Evolutionary conservation across 2,797 vertebrate genomes (phyloP), one percentile per base, ranked within the genome.

Genomic region (Anomalospiza imberbis): DNA sequence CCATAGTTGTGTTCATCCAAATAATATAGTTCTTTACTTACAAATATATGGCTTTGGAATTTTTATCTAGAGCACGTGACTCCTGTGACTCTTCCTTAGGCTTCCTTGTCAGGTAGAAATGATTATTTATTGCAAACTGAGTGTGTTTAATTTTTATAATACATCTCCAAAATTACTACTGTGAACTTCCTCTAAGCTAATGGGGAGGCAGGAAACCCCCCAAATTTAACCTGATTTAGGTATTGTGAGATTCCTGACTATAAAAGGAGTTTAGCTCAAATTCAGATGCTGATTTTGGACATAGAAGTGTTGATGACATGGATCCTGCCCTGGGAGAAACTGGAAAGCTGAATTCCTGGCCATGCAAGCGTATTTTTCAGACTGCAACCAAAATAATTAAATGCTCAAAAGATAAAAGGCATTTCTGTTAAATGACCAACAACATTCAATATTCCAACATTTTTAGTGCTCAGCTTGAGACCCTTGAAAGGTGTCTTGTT

Each of bases 141-240:
- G 1, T 5, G 26, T 17, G 17, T 48, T 82, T 65, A 22, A 47
- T 68, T 91, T 88, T 82, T 70, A 31, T 57, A 31, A 13, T 50
- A 0, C 24, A 20, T 53, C 7, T 80, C 19, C 80, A 40, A 65
- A 60, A 62, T 18, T 18, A 16, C 48, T n/a, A 10, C 5, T 3
- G 2, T 44, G 47, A n/a, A 57, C 22, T 57, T 89, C 14, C 25
- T 68, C 14, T 50, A 36, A 54, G 8, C 6, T 42, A 21, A 29
- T 15, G 13, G 3, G 5, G 12, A 53, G 6, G 6, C 3, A 11
- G 8, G 4, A 7, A 12, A 16, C 4, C 0, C 0, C 4, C 17
- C 31, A 40, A 0, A 24, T 45, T 54, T 45, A 25, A 38, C 7
- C 29, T 57, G 22, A 1, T 79, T 75, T 44, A 40, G 29, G 22